Evolutionary conservation across 2,888 invertebrate genomes (phyloP).

Genomic region (Pristionchus maxplancki): DNA sequence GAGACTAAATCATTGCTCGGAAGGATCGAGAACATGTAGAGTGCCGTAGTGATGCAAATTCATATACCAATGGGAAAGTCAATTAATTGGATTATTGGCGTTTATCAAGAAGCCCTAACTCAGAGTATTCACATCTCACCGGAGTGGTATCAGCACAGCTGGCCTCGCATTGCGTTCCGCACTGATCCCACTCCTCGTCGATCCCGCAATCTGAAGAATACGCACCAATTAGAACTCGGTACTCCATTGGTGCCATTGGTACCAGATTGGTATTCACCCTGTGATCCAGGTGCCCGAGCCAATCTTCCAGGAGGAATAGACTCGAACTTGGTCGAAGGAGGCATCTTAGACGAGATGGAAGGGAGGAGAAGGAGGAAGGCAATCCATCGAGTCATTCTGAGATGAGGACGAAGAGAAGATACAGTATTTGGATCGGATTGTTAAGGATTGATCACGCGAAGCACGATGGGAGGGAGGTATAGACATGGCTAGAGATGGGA

Average conservation of each 20-base stretch:
- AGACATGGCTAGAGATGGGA: neutral
- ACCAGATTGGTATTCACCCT: no score
- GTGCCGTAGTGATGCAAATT: no score
- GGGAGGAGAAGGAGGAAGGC: neutral
- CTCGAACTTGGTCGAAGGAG: neutral
- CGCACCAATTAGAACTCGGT: neutral
- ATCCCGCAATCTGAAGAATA: neutral
- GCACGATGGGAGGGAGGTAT: neutral
- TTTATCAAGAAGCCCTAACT: no score
- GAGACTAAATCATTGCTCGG: no score
- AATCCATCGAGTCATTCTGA: constrained; percentile 16
- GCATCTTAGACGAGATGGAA: neutral
- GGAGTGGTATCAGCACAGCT: neutral
- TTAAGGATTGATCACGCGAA: neutral
- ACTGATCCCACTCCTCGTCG: neutral
- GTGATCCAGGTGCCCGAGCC: neutral
- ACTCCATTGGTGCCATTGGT: no score
- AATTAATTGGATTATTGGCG: no score
- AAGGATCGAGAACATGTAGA: no score
- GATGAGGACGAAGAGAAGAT: neutral
- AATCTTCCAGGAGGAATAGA: neutral
- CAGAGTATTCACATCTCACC: no score
- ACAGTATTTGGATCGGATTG: neutral
- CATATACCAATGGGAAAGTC: neutral
- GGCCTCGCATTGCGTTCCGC: neutral